A percentile compares a stretch with the other conserved stretches of the same genome.
Conservation (phyloP, 2,797 vertebrate species). For the Apodemus agrarius region DNA sequence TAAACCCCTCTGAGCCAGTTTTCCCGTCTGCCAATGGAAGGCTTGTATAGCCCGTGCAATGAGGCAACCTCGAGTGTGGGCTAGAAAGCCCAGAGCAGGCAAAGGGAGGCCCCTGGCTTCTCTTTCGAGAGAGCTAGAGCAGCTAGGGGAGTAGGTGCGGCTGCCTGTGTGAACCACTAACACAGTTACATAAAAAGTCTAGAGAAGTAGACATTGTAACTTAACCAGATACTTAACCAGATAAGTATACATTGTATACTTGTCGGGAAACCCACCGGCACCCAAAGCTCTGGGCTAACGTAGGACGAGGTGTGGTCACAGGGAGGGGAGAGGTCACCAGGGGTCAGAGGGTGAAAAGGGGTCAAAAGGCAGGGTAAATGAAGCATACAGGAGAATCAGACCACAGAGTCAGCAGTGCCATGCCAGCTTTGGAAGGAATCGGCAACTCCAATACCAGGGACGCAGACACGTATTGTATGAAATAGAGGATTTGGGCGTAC, state of each 20-base stretch:
- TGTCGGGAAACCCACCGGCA: neutral
- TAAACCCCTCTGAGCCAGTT: neutral
- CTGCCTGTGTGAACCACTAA: rapidly evolving
- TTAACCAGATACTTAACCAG: neutral
- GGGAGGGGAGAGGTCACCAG: neutral
- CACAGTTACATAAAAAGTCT: neutral
- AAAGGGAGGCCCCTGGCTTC: neutral
- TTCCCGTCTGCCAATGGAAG: neutral
- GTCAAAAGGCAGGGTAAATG: neutral
- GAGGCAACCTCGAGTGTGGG: neutral
- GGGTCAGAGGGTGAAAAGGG: neutral
- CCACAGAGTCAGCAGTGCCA: neutral
- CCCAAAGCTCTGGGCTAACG: neutral
- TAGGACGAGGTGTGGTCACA: neutral
- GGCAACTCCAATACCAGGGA: neutral
- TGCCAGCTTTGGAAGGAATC: neutral
- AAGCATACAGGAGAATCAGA: neutral
- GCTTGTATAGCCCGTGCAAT: neutral
- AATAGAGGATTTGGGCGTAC: neutral
- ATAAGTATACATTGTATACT: neutral
- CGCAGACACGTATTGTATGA: rapidly evolving
- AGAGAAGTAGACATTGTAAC: neutral
- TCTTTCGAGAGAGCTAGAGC: neutral
- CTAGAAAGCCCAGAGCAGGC: neutral
- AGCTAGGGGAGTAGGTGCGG: neutral